Evolutionary conservation across 2,113 vertebrate species (phyloP), one percentile per base, ranked within the genome.

Genomic region (Sylvilagus bachmani): DNA sequence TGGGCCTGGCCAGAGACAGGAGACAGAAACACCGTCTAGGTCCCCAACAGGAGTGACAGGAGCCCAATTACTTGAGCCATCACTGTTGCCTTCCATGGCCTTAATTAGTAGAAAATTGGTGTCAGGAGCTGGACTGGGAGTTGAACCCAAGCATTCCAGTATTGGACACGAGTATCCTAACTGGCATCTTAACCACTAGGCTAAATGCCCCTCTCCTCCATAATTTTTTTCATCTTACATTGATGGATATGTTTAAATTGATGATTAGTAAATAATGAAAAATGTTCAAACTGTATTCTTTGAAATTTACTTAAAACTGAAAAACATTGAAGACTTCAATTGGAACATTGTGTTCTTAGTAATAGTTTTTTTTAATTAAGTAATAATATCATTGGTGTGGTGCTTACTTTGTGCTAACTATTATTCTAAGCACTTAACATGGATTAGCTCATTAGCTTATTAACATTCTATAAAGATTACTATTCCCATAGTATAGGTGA

Each of bases 281-380:
- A 4, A 69, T 81, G 33, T 19, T 25, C 38, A 92, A 24, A 66
- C 12, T 58, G 9, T 83, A 25, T 84, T 64, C n/a, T 89, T 92
- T 84, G n/a, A 84, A 61, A 66, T 86, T 58, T 96, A 25, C 25
- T 89, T 93, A 90, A 49, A 93, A 86, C 49, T 81, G 53, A 91
- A 86, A 36, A 38, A 10, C 25, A 77, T 38, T 71, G 38, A 84
- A 74, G 51, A 71, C 64, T 91, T 74, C 31, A 74, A 10, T 77
- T 61, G 87, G 78, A 89, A 53, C 80, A 91, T 36, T 87, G 3
- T 91, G 58, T 53, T 83, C 29, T 86, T 95, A 62, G 77, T 92
- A 29, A 83, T 74, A 31, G n/a, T 49, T 58, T 58, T 58, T 79
- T 44, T 1, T 24, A 82, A 58, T 74, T 83, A 58, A 73, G 31